Base-by-base conservation (phyloP, 2,797 vertebrate genomes). In the Telmatherina bonti region DNA sequence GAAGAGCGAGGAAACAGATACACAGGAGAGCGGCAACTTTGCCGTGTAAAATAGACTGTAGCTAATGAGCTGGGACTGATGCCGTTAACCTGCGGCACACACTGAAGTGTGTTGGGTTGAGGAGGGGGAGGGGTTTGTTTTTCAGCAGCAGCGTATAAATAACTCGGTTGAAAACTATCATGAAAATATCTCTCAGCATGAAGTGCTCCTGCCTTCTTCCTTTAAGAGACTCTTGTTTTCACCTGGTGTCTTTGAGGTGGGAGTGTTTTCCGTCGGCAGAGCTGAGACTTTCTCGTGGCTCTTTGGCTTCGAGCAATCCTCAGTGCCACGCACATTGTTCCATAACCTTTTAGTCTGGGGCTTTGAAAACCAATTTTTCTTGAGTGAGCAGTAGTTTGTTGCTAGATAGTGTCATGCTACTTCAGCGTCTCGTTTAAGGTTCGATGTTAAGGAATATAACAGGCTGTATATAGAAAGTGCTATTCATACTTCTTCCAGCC, bases 1-100 rank as follows among this genome's bases (percentile, higher is more conserved):
- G 56, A 71, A 55, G 5, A 0, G 62, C 30, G 73, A 85, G 84
- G 68, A 82, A 83, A 85, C 30, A 20, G 71, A 81, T 73, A 64
- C 47, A 69, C 43, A 62, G 33, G 26, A 61, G 35, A 76, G 65
- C 52, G 36, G 53, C 74, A 80, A 70, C 81, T 64, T 62, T 58
- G 38, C 59, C 66, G 67, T 71, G 68, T 67, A 70, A 70, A 78
- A 58, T 52, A 79, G 72, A 65, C 79, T 70, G 57, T 3, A 70
- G 75, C 69, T 87, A 84, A 84, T 78, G 81, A 90, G 74, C 79
- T 67, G 74, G 66, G 70, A 71, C 72, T 72, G 78, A 80, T 68
- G 78, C 74, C 45, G 67, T 82, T 85, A 84, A 85, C 82, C 76
- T 71, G 78, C 31, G 2, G 18, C 60, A 20, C 7, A 31, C 57